Evolutionary conservation across 2,888 invertebrate species (phyloP), one percentile per base, ranked within the genome.

Genomic region (Chrysodeixis includens): DNA sequence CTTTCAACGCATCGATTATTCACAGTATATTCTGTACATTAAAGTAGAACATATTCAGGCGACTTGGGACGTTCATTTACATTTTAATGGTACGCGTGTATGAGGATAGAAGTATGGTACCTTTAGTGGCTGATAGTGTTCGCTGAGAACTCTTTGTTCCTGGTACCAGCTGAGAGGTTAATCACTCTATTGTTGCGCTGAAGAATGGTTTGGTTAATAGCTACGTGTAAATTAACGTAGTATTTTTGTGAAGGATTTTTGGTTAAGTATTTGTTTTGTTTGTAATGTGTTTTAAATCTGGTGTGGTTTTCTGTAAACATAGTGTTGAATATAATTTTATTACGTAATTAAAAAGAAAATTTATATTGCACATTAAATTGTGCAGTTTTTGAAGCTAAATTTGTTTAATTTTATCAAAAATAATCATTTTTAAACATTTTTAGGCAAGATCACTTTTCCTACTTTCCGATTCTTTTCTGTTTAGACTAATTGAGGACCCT

Each of bases 61-160:
- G 87, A 86, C 88, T 85, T 81, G 84, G 87, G 87, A 84, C 85
- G 85, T 88, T 92, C 90, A 92, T 93, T 93, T 92, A 88, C 92
- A 93, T 93, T 89, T 89, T 93, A 93, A 93, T 92, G 58, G 73
- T 62, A 72, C 70, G 79, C 71, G 70, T 58, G 49, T 71, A 66
- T 65, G 59, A 69, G 71, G 70, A 56, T 69, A 14, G 63, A 71
- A 76, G 74, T 79, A 71, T 72, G 75, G 79, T 75, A 73, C 72
- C 78, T 78, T 76, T 78, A 79, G 78, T 72, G 66, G 49, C 56
- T 73, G 75, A 79, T 80, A 78, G 81, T 69, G 78, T 70, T 46
- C 74, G 77, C 52, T 67, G 30, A 66, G 62, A 69, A 72, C 78
- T 79, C 81, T 78, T 79, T 79, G 79, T 79, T 72, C 63, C 68